Conservation (phyloP, 2,888 invertebrate genomes). For the Mechanitis messenoides region DNA sequence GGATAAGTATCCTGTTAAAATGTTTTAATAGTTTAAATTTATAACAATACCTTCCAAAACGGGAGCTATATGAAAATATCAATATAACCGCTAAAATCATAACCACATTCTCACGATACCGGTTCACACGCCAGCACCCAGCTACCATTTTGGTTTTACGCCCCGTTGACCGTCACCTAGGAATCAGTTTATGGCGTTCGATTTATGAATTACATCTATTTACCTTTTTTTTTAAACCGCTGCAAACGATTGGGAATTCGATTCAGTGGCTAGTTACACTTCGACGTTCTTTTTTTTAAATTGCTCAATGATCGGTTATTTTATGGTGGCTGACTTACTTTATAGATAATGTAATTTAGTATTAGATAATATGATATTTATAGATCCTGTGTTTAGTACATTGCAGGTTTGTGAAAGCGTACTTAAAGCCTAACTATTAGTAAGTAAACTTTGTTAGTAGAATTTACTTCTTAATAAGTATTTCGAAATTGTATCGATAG, state of each 20-base stretch:
- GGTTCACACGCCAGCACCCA: conserved; percentile 58
- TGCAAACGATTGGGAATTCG: conserved; percentile 32
- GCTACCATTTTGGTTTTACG: conserved; percentile 67
- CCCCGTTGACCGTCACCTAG: conserved; percentile 52
- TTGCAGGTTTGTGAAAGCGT: no score
- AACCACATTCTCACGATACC: conserved; percentile 65
- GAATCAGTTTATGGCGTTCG: conserved; percentile 38
- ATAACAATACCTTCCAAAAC: conserved; percentile 9
- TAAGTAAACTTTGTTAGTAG: no score
- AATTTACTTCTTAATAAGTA: no score
- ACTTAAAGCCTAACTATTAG: no score
- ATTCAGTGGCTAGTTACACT: conserved; percentile 32
- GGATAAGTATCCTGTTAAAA: conserved; percentile 56
- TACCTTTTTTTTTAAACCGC: conserved; percentile 29
- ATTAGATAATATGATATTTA: no score
- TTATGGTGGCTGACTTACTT: conserved; percentile 3
- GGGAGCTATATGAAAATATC: conserved; percentile 12
- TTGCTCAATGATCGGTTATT: conserved; percentile 9
- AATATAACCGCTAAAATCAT: conserved; percentile 1
- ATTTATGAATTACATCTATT: conserved; percentile 39
- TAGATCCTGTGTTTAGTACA: no score
- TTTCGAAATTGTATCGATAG: no score
- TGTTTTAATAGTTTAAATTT: conserved; percentile 19
- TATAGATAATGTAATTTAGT: neutral
- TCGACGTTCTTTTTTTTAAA: conserved; percentile 21